Percentiles rank a stretch among this genome's conserved stretches.
Evolutionary conservation across 2,888 invertebrate species (phyloP).

Genomic region (Eugnorisma glareosa): DNA sequence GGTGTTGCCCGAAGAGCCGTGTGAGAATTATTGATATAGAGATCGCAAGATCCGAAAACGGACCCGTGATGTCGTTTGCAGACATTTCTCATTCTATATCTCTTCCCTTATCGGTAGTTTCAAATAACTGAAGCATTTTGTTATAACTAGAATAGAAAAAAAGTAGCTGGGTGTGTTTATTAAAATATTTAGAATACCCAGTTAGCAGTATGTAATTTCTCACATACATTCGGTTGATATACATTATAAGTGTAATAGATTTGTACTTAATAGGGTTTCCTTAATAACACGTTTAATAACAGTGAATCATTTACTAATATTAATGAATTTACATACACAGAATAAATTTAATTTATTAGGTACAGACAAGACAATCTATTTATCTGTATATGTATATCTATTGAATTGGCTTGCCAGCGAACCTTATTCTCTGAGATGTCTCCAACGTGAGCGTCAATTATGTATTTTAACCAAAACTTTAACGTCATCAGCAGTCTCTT

Average conservation of each 20-base stretch:
- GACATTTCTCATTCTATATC: conserved; percentile 42
- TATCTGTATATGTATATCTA: neutral
- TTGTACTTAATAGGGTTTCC: neutral
- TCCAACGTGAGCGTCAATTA: neutral
- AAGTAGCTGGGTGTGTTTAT: neutral
- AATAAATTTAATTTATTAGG: neutral
- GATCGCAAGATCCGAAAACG: conserved; percentile 39
- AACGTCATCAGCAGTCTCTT: neutral
- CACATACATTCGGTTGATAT: neutral
- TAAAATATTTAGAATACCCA: neutral
- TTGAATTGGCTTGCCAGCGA: neutral
- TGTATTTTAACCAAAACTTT: neutral
- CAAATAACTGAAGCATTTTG: conserved; percentile 1
- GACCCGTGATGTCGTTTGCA: conserved; percentile 40
- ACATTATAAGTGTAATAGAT: neutral
- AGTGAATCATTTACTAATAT: neutral
- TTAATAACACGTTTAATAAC: conserved; percentile 12
- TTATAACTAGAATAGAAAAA: neutral
- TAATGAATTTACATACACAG: neutral
- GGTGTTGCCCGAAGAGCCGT: conserved; percentile 23
- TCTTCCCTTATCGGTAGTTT: conserved; percentile 14
- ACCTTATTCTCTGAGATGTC: neutral
- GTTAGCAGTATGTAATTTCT: neutral
- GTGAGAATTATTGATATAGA: conserved; percentile 60
- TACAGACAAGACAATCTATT: neutral